Evolutionary conservation across 2,113 vertebrate genomes (phyloP), one percentile per base, ranked within the genome.

Genomic region (Phylloscopus trochilus): DNA sequence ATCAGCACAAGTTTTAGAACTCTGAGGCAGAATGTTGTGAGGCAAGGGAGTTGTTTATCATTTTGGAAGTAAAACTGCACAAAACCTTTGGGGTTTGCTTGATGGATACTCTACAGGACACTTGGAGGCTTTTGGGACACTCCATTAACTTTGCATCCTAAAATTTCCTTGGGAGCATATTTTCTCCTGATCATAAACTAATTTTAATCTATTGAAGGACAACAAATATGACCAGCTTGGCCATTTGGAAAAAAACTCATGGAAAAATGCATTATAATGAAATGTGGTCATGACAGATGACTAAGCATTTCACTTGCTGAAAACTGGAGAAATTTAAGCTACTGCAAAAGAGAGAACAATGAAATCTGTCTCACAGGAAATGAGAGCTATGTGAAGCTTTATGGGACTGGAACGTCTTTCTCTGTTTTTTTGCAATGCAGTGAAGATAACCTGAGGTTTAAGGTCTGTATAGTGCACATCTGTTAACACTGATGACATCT

Each of bases 31-130:
- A 92, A 87, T 87, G 41, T 59, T 81, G 90, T 58, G 72, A 95
- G 58, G 53, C 69, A 35, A 84, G 92, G 89, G 86, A 89, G 92
- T 43, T 95, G 83, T 96, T 96, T 82, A 80, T 95, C 86, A 92
- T 76, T 53, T 84, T 87, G 83, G 80, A 96, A 92, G 83, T 41
- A 73, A 94, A 93, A 46, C 66, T 58, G 76, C 69, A 39, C 56
- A 95, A 97, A 97, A 92, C 95, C 87, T 95, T 93, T 94, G 94
- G 90, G 96, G 90, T 89, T 96, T 97, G 69, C 76, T 92, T 96
- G 94, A 96, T 96, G 90, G 88, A 96, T 96, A 95, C 93, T 70
- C 3, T 37, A 51, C 41, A 81, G 93, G 93, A 94, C 76, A 95
- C 62, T 92, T 95, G 84, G 95, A 97, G 94, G 95, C 87, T 96